Conservation (phyloP, 2,888 invertebrate species). For the Ametastegia equiseti region DNA sequence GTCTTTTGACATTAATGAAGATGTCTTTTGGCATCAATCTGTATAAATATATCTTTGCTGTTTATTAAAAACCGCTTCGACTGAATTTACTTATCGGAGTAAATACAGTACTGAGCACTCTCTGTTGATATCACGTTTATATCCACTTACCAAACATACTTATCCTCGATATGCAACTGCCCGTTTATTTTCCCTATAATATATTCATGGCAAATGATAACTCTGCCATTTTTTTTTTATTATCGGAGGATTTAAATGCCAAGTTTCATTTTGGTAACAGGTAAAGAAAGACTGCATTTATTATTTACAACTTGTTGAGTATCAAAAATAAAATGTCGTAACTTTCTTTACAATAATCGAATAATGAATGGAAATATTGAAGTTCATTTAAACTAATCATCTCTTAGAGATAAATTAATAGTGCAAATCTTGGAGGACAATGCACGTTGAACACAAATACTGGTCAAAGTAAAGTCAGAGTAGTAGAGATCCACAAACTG, state of each 20-base stretch:
- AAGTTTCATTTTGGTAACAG: not conserved
- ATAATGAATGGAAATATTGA: not conserved
- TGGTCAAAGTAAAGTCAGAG: not conserved
- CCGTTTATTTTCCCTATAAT: not conserved
- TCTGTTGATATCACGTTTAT: not conserved
- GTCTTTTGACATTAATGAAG: constrained; percentile 39
- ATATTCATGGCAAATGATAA: not conserved
- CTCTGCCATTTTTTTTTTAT: not conserved
- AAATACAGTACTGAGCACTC: constrained; percentile 8
- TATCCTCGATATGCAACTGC: not conserved
- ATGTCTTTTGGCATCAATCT: constrained; percentile 44
- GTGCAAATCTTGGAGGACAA: not conserved
- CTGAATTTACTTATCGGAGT: constrained; percentile 2
- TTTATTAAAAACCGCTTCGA: constrained; percentile 26
- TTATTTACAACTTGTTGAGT: not conserved
- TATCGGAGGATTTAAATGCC: not conserved
- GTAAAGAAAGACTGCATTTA: not conserved
- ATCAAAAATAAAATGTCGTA: not conserved
- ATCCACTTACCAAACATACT: not conserved
- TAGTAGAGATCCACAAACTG: not conserved
- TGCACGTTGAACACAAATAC: too few relatives aligned
- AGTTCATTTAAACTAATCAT: not conserved
- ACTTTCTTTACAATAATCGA: not conserved
- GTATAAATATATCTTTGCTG: constrained; percentile 47
- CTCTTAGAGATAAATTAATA: not conserved